A percentile compares a stretch with the other conserved stretches of the same genome.
Conservation (phyloP, 2,797 vertebrate species). For the Lates japonicus region DNA sequence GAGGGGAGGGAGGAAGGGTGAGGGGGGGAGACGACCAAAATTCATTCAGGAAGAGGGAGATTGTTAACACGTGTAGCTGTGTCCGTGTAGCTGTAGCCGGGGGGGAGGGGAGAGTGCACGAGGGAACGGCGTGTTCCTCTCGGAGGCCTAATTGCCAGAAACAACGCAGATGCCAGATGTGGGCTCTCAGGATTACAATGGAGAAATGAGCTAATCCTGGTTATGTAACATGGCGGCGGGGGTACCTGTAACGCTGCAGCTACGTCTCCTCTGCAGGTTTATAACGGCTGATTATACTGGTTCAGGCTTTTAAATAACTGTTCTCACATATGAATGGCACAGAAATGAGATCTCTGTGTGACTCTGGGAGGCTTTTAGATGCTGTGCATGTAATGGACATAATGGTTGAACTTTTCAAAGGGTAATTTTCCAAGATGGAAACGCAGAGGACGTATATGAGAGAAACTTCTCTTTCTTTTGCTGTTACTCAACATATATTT, state of each 20-base stretch:
- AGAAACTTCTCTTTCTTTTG: no score
- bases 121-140: constrained; percentile 46
- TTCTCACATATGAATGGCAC: not conserved
- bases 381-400: not conserved
- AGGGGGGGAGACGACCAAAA: constrained; percentile 14
- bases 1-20: constrained; percentile 37
- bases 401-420: not conserved
- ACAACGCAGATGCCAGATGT: constrained; percentile 62
- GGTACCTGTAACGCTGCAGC: constrained; percentile 26
- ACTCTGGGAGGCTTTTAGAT: not conserved
- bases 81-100: no score
- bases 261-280: constrained; percentile 19
- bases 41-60: constrained; percentile 54
- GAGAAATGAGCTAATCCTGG: constrained; percentile 60
- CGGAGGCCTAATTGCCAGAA: constrained; percentile 53
- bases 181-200: constrained; percentile 38
- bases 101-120: not conserved
- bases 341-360: not conserved
- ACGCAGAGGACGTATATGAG: not conserved
- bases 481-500: no score
- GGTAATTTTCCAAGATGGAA: not conserved
- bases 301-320: not conserved
- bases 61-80: constrained; percentile 63
- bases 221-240: constrained; percentile 51
- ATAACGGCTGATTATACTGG: constrained; percentile 3